Conservation (phyloP, 2,797 vertebrate species). For the Mormyrops boulengeri region DNA sequence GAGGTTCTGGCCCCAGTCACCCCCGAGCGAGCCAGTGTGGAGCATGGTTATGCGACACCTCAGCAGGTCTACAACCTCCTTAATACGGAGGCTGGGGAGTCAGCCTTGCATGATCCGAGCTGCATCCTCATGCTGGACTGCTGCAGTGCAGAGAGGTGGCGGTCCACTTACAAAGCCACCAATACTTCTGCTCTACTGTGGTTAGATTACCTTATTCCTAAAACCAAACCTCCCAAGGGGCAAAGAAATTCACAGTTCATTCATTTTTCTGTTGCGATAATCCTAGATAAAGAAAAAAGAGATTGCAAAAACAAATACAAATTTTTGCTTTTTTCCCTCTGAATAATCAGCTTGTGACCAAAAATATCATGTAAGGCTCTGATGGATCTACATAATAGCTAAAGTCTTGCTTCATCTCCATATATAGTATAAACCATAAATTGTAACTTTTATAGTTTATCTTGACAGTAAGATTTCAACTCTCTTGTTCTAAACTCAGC, state of each 20-base stretch:
- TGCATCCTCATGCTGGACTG: conserved; percentile 58
- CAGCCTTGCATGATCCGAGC: conserved; percentile 45
- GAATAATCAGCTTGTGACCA: not conserved
- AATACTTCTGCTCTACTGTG: not conserved
- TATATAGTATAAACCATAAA: not conserved
- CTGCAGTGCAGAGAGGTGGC: conserved; percentile 49
- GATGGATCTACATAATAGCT: not conserved
- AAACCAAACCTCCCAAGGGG: not conserved
- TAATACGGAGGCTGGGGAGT: conserved; percentile 53
- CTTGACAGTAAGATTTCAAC: not conserved
- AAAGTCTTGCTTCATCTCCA: not conserved
- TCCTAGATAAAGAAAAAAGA: not conserved
- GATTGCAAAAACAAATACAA: not conserved
- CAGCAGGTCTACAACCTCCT: conserved; percentile 56
- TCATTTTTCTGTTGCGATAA: not conserved
- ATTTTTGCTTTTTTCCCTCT: not conserved
- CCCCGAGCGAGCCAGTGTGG: conserved; percentile 41
- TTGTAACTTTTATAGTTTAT: not conserved
- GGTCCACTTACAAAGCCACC: not conserved
- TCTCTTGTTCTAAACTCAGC: not conserved
- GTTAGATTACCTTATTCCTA: not conserved
- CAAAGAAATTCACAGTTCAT: not conserved
- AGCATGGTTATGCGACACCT: conserved; percentile 50
- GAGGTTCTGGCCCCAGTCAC: conserved; percentile 43
- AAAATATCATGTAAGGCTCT: not conserved